Evolutionary conservation across 2,888 invertebrate species (phyloP), one percentile per base, ranked within the genome.

Genomic region (Xanthorhoe spadicearia): DNA sequence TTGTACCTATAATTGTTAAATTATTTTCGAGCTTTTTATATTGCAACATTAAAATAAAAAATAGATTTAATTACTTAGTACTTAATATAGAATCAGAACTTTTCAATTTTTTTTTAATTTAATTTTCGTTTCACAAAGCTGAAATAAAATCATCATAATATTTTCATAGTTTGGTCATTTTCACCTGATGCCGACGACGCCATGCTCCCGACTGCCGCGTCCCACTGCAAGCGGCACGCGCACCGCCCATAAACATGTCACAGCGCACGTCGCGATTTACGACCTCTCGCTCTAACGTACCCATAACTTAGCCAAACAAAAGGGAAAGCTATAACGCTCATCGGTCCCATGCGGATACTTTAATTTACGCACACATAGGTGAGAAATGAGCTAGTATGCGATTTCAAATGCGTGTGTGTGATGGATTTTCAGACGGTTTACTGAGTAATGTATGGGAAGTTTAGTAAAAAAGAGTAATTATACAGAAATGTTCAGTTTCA

Each of bases 211-310:
- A 92, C 90, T 92, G 91, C 86, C 88, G 88, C 74, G 84, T 84
- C 87, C 86, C 89, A 86, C 88, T 82, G 84, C 87, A 82, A 84
- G 83, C 83, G 85, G 83, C 84, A 81, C 84, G 82, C 81, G 84
- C 89, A 84, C 92, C 93, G 92, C 93, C 93, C 93, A 93, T 93
- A 93, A 93, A 93, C 88, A 93, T 92, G 93, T 93, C 93, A 89
- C 84, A 88, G 86, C 85, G 80, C 82, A 86, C 86, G 87, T 88
- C 79, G 85, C 90, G 84, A 93, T 92, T 93, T 92, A 93, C 89
- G 92, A 92, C 84, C 86, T 93, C 93, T 93, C 93, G 85, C 92
- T 93, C 92, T 92, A 92, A 90, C 93, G 81, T 86, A 84, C 81
- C 83, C 85, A 93, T 92, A 92, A 93, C 85, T 92, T 88, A 88